Base-by-base conservation (phyloP, 2,888 invertebrate species). In the Phlogophora meticulosa region DNA sequence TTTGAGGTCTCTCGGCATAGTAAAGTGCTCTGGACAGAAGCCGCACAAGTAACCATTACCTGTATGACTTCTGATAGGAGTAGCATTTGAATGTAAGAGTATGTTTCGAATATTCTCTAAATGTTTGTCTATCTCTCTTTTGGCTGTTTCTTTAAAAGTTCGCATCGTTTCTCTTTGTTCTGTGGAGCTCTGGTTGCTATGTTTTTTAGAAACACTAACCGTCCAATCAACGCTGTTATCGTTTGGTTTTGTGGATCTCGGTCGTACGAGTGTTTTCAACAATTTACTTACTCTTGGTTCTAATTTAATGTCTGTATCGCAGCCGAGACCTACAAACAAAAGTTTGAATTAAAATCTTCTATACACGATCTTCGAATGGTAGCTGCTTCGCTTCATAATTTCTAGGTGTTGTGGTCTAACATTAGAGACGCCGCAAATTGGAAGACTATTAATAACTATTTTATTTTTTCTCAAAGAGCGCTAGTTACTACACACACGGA, bases 51-150 rank as follows among this genome's bases (percentile, higher is more conserved):
- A 93, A 0, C 90, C 90, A 15, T 82, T 67, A 1, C 88, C 90
- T 0, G 82, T 83, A 45, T 85, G 85, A 48, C 79, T 80, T 28
- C 85, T 76, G 4, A 93, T 89, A 0, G 93, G 92, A 2, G 92
- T 92, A 0, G 92, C 92, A 62, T 92, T 93, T 0, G 93, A 87
- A 72, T 85, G 64, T 15, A 76, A 51, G 0, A 93, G 73, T 17
- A 93, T 85, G 10, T 83, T 86, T 46, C 80, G 80, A 42, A 91
- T 77, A 58, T 93, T 93, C 34, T 74, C 58, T 10, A 77, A 45
- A 55, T 81, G 81, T 46, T 81, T 81, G 7, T 55, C 40, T 32
- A 71, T 58, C 42, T 82, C 82, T 43, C 13, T 51, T 34, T 58
- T 42, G n/a, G 55, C 48, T 7, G 13, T 7, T n/a, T 32, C 36